Conservation (phyloP, 2,797 vertebrate species). For the Paramormyrops hopkinsi region DNA sequence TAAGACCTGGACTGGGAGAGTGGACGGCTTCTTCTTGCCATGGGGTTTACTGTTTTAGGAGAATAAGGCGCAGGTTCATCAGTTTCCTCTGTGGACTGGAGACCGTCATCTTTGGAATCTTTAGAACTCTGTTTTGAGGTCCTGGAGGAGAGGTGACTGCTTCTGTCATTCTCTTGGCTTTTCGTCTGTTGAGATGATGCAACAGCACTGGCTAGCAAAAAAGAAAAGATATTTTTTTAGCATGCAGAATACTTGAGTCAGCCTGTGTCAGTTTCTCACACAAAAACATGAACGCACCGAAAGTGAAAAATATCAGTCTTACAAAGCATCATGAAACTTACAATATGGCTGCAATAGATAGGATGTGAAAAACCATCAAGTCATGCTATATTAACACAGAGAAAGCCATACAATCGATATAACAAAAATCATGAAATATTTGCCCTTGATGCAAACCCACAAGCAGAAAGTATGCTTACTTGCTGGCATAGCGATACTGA, state of each 20-base stretch:
- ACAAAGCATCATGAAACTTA: not conserved
- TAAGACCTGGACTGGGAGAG: constrained; percentile 64
- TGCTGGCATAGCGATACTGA: constrained; percentile 79
- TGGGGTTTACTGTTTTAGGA: constrained; percentile 35
- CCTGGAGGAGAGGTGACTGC: constrained; percentile 38
- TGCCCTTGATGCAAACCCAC: not conserved
- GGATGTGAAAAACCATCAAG: not conserved
- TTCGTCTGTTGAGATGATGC: constrained; percentile 50
- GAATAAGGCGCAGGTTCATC: constrained; percentile 40
- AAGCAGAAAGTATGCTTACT: constrained; percentile 61
- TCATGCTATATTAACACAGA: not conserved
- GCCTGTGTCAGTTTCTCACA: not conserved
- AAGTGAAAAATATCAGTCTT: not conserved
- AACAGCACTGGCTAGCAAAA: constrained; percentile 58
- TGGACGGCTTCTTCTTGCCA: constrained; percentile 50
- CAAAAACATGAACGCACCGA: not conserved
- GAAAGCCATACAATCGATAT: not conserved
- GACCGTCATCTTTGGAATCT: constrained; percentile 52
- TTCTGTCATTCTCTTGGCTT: constrained; percentile 41
- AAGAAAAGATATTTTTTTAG: constrained; percentile 33
- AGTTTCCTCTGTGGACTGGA: constrained; percentile 53
- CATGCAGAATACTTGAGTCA: not conserved
- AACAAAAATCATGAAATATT: not conserved
- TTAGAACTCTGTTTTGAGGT: constrained; percentile 50
- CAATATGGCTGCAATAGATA: not conserved